Evolutionary conservation across 2,888 invertebrate genomes (phyloP).

Genomic region (Aphodius sticticus): DNA sequence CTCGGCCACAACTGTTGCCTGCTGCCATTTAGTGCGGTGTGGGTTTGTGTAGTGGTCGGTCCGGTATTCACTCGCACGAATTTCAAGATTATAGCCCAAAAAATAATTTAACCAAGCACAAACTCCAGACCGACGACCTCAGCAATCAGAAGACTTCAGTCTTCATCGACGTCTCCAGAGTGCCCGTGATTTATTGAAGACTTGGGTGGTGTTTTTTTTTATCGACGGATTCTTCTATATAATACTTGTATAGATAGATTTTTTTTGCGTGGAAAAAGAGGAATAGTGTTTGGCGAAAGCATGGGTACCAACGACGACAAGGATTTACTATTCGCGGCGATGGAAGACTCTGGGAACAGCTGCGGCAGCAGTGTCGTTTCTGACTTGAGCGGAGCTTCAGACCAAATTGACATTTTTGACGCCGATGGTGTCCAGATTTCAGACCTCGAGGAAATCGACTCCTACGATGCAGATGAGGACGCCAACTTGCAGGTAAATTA

Average conservation of each 20-base stretch:
- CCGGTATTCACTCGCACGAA: neutral
- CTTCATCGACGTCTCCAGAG: no score
- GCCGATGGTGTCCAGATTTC: slow-evolving; percentile 67
- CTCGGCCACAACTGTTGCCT: neutral
- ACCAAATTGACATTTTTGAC: slow-evolving; percentile 63
- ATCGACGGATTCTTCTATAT: neutral
- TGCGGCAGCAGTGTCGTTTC: slow-evolving; percentile 60
- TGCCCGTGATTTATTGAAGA: neutral
- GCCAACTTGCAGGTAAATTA: slow-evolving; percentile 54
- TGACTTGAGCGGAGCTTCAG: slow-evolving; percentile 56
- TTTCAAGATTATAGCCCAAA: neutral
- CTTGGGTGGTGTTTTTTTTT: neutral
- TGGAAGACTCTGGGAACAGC: slow-evolving; percentile 61
- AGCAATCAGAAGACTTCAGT: neutral
- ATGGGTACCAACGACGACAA: slow-evolving; percentile 40
- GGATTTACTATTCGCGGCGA: slow-evolving; percentile 54
- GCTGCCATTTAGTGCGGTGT: slow-evolving; percentile 4
- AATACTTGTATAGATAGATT: neutral
- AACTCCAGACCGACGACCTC: neutral
- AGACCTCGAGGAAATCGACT: slow-evolving; percentile 66
- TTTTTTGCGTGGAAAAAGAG: slow-evolving; percentile 18
- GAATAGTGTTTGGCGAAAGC: neutral
- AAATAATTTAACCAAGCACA: neutral
- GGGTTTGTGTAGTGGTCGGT: neutral
- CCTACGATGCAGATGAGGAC: slow-evolving; percentile 49